Evolutionary conservation across 2,888 invertebrate species (phyloP), one percentile per base, ranked within the genome.

Genomic region (Aspidapion aeneum): DNA sequence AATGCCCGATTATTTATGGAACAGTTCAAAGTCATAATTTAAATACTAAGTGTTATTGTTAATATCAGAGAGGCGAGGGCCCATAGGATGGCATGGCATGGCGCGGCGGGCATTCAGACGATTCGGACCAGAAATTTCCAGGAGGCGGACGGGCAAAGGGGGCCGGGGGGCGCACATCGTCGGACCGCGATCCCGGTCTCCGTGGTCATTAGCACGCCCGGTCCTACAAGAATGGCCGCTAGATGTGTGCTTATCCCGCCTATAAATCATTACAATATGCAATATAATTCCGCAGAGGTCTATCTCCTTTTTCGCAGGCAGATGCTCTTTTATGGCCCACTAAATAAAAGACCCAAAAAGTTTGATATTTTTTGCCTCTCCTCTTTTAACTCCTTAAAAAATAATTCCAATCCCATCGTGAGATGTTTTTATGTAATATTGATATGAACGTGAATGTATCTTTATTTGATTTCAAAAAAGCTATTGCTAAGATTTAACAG

Each of bases 261-360:
- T 78, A 80, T 80, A 80, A 80, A 80, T 80, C 80, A 80, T 80
- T 79, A 79, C 79, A 80, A 80, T 80, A 80, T 80, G 80, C 79
- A 80, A 80, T 80, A 80, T 80, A 80, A 80, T 80, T 80, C 79
- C 77, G 77, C 74, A 74, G 78, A 79, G 78, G 78, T 78, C 78
- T 79, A 78, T 79, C 78, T 78, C 77, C 75, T 78, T 78, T 78
- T 78, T 78, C 78, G 77, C 78, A 76, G 79, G 79, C 80, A 67
- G 80, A 81, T 80, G 81, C 78, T 79, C 80, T 80, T 80, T 79
- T n/a, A n/a, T n/a, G n/a, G n/a, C n/a, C n/a, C n/a, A n/a, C n/a
- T n/a, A n/a, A n/a, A 79, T 78, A 68, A 67, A 69, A 62, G 62
- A 60, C 69, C 71, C 69, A 66, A n/a, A n/a, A n/a, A n/a, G n/a